phyloP scores from a whole-genome alignment of 2,113 vertebrate genomes.

The Hyla sarda region DNA sequence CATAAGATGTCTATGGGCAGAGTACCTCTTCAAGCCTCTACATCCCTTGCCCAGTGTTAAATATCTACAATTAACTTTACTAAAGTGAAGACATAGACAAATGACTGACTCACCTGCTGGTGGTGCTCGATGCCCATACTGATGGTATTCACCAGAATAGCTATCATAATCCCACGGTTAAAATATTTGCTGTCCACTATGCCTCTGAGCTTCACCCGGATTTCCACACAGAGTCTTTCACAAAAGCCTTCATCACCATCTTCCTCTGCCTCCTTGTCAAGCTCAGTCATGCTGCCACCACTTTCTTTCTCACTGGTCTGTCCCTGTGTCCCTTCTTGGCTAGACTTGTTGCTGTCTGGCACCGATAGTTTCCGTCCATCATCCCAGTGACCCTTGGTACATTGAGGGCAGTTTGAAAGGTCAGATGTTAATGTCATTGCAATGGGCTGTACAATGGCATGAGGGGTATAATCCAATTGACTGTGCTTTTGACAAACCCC shows the following conservation, averaged over 20 bases:
- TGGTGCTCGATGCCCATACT: slow-evolving; percentile 99
- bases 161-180: slow-evolving; percentile 96
- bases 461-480: slow-evolving; percentile 73
- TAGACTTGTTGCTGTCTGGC: slow-evolving; percentile 64
- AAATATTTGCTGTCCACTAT: slow-evolving; percentile 99
- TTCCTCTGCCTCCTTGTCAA: slow-evolving; percentile 64
- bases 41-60: background rate
- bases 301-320: slow-evolving; percentile 52
- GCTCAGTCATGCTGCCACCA: slow-evolving; percentile 51
- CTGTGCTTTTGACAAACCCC: slow-evolving; percentile 78
- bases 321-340: slow-evolving; percentile 63
- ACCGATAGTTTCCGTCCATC: slow-evolving; percentile 64
- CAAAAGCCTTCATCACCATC: slow-evolving; percentile 65
- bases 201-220: slow-evolving; percentile 82
- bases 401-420: slow-evolving; percentile 77
- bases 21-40: background rate
- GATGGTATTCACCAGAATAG: slow-evolving; percentile 95
- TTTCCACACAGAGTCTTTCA: slow-evolving; percentile 73
- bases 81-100: background rate
- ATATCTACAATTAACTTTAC: background rate
- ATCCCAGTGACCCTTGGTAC: slow-evolving; percentile 65
- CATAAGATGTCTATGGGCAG: too few species aligned
- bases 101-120: slow-evolving; percentile 81
- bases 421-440: slow-evolving; percentile 80
- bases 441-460: slow-evolving; percentile 78